Percentiles rank a stretch among this genome's conserved stretches.
Evolutionary conservation across 2,888 invertebrate genomes (phyloP).

Genomic region (Diarsia rubi): DNA sequence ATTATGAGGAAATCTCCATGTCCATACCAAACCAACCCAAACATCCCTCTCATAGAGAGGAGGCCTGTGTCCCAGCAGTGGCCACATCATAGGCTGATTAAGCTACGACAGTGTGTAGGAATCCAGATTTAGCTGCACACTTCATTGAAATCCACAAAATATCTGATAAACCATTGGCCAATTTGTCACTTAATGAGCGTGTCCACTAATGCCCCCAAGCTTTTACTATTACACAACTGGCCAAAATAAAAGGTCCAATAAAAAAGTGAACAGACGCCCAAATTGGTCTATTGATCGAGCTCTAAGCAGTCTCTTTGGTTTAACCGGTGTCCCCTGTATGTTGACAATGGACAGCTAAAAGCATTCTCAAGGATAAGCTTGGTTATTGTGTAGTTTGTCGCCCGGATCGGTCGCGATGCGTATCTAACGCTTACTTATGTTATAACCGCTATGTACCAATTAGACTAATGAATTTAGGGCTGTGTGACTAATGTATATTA

Average conservation of each 20-base stretch:
- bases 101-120: too few species aligned
- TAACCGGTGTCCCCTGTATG: constrained; percentile 56
- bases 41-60: too few species aligned
- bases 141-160: not conserved
- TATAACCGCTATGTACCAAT: constrained; percentile 83
- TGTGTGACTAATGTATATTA: constrained; percentile 53
- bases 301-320: constrained; percentile 45
- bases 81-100: too few species aligned
- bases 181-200: constrained; percentile 13
- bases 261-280: constrained; percentile 34
- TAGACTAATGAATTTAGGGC: constrained; percentile 83
- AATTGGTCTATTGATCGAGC: constrained; percentile 51
- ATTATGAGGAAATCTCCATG: too few species aligned
- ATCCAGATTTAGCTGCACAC: not conserved
- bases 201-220: not conserved
- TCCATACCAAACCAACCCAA: too few species aligned
- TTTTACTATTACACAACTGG: constrained; percentile 38
- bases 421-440: constrained; percentile 79
- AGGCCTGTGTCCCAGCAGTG: too few species aligned
- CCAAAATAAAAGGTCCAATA: constrained; percentile 36
- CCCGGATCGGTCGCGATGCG: constrained; percentile 76
- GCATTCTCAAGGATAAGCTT: constrained; percentile 83
- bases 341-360: constrained; percentile 77
- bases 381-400: constrained; percentile 82
- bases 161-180: not conserved